Evolutionary conservation across 2,113 vertebrate genomes (phyloP), one percentile per base, ranked within the genome.

Genomic region (Larimichthys polyactis): DNA sequence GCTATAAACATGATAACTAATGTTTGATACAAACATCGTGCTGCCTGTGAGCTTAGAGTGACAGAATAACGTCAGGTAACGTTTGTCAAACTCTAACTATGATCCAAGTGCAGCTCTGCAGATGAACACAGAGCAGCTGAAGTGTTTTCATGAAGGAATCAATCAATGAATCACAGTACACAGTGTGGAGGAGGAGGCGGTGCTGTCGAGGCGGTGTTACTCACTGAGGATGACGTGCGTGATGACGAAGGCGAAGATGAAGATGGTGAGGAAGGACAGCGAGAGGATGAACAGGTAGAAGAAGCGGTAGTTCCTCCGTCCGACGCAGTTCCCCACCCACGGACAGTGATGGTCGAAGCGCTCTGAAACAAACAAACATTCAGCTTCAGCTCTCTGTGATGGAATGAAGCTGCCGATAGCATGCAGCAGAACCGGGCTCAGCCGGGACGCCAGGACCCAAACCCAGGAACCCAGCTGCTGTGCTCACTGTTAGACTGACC

Each of bases 221-320:
- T 86, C 77, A 86, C 83, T 83, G 81, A 89, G 84, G 78, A 98
- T 98, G 94, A 99, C 95, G 96, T 99, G 97, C 78, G 98, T 98
- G 95, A 98, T 97, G 96, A 99, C 97, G 82, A 99, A 97, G 94
- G 97, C 96, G 90, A 99, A 99, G 96, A 99, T 99, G 96, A 99
- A 99, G 96, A 99, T 96, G 90, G 98, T 99, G 95, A 99, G 97
- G 96, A 99, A 98, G 94, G 98, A 99, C 91, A 99, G 97, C 77
- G 98, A 99, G 94, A 99, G 97, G 96, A 99, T 99, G 96, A 99
- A 99, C 97, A 99, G 98, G 96, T 99, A 99, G 97, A 99, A 99
- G 97, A 98, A 99, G 91, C 98, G 97, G 97, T 99, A 99, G 97
- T 99, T 99, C 96, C 98, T 97, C 96, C 97, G 97, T 92, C 98